These are phyloP conservation scores for Galaxias olidus DNA, from an alignment of 2,797 vertebrate genomes.

Conservation along the genomic window DNA sequence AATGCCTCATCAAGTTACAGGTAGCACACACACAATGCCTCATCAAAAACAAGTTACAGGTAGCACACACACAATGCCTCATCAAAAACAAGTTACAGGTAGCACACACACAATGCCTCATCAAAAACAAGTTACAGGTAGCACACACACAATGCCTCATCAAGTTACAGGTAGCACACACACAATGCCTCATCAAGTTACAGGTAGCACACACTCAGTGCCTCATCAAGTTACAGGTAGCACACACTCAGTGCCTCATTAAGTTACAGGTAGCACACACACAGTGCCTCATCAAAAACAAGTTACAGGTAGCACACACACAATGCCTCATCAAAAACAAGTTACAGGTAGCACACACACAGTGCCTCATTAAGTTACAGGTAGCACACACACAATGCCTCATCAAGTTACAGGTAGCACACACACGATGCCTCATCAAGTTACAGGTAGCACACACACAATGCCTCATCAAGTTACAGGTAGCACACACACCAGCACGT, in stretches of 20 bases:
- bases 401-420: slow-evolving; percentile 70
- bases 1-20: neutral
- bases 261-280: slow-evolving; percentile 72
- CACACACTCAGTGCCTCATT: neutral
- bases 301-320: too few species aligned
- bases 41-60: neutral
- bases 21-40: neutral
- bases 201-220: slow-evolving; percentile 73
- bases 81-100: neutral
- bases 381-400: neutral
- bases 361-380: too few species aligned
- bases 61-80: neutral
- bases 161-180: too few species aligned
- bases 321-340: neutral
- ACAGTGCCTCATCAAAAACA: too few species aligned
- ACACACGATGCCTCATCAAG: too few species aligned
- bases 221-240: too few species aligned
- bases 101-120: neutral
- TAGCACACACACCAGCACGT: neutral
- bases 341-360: slow-evolving; percentile 74
- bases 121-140: too few species aligned
- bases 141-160: slow-evolving; percentile 20
- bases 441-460: neutral
- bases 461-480: neutral
- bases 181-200: slow-evolving; percentile 16